Evolutionary conservation across 1,140 invertebrate species (phyloP), one percentile per base, ranked within the genome.

Genomic region (Leptinotarsa texana): DNA sequence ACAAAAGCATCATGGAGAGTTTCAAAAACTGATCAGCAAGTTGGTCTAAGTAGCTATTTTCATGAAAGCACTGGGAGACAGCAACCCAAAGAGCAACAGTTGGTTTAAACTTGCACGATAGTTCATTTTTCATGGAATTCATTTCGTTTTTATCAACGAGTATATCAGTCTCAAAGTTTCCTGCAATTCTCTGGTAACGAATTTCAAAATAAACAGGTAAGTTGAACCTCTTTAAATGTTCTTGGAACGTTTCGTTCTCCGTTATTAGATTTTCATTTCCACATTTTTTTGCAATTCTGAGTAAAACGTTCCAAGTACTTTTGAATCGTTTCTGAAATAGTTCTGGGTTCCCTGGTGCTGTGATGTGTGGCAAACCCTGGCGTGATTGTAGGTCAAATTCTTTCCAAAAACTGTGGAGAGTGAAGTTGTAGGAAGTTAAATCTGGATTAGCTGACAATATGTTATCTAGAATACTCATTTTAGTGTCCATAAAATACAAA

Each of bases 151-250:
- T 48, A 18, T 71, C 69, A 48, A 80, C 66, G 21, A 75, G 47
- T 22, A 74, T 72, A 21, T 79, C 80, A 67, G 33, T 79, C 75
- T 82, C 81, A 79, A 82, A 82, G n/a, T 80, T 75, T 22, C 80
- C 77, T n/a, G 81, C 95, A 83, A 97, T 94, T 88, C 97, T 94
- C 89, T 97, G 95, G 88, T 96, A 94, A 77, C 92, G 88, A 81
- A 98, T 96, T 88, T 98, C 96, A 86, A 96, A 98, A 85, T 98
- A 98, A 18, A 98, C 95, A 47, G 95, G 93, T 33, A 98, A 88
- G 87, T 97, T 98, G 94, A 96, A 98, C 80, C 94, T 93, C 73
- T 91, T 91, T 33, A 87, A 83, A 83, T 93, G 90, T 75, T 88
- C 84, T 76, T 89, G 88, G 63, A 95, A 88, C 18, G 78, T 73